Evolutionary conservation across 92 coral and sea anemone species (phyloP).

Genomic region (Parazoanthus swiftii): DNA sequence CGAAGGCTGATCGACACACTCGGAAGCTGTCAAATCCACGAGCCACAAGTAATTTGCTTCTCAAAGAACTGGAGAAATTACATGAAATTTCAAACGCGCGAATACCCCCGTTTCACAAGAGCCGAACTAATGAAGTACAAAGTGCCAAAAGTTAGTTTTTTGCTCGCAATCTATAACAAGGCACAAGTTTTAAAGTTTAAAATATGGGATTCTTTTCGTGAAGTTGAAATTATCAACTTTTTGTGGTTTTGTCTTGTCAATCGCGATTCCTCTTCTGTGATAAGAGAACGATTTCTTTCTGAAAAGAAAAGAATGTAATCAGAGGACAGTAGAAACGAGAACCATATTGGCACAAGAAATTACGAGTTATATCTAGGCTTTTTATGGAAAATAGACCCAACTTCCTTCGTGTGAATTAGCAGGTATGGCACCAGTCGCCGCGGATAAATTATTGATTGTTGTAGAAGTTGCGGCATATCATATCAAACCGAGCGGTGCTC

Average conservation of each 20-base stretch:
- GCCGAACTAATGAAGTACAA: constrained; percentile 18
- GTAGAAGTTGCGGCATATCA: constrained; percentile 24
- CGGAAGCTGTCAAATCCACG: constrained; percentile 57
- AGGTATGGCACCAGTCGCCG: constrained; percentile 35
- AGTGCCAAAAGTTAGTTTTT: constrained; percentile 7
- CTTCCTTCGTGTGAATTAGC: not conserved
- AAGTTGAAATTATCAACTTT: constrained; percentile 7
- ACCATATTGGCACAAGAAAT: not conserved
- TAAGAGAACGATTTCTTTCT: not conserved
- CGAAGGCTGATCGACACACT: constrained; percentile 51
- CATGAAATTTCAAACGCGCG: constrained; percentile 1
- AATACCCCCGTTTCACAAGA: constrained; percentile 12
- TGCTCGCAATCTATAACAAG: not conserved
- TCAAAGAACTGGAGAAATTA: constrained; percentile 22
- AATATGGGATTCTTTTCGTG: not conserved
- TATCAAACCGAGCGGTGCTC: constrained; percentile 6
- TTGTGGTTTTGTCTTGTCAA: constrained; percentile 14
- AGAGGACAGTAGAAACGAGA: not conserved
- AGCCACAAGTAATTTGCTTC: constrained; percentile 52
- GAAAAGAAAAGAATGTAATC: not conserved
- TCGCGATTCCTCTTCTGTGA: constrained; percentile 25
- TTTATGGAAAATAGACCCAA: not conserved
- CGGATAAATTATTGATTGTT: constrained; percentile 41
- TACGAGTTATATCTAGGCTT: not conserved
- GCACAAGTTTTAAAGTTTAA: constrained; percentile 7